Conservation (phyloP, 2,113 vertebrate species). For the Chloebia gouldiae region DNA sequence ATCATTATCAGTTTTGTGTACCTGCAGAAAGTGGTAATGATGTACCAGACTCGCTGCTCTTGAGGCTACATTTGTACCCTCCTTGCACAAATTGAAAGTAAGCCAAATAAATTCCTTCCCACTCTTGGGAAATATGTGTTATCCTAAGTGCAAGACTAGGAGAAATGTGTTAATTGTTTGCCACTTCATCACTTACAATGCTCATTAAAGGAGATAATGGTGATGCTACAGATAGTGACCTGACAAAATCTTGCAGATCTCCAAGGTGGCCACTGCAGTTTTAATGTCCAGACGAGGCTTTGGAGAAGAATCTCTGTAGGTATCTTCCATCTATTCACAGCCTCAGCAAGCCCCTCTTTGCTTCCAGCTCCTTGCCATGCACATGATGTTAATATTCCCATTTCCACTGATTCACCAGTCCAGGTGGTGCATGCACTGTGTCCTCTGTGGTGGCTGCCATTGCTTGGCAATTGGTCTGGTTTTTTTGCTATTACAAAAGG, state of each 20-base stretch:
- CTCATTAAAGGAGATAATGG: constrained; percentile 54
- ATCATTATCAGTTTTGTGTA: neutral
- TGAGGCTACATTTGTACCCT: neutral
- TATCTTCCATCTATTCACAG: neutral
- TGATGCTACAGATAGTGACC: neutral
- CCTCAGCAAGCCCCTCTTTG: neutral
- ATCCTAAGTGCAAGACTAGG: constrained; percentile 20
- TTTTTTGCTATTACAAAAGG: neutral
- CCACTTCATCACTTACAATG: constrained; percentile 18
- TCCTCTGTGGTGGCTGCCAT: neutral
- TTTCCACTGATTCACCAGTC: neutral
- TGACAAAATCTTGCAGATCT: neutral
- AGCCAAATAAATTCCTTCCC: constrained; percentile 36
- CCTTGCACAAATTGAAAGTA: neutral
- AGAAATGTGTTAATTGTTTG: constrained; percentile 65
- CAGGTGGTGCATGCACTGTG: neutral
- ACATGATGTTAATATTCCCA: neutral
- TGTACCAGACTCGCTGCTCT: neutral
- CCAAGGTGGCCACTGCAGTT: neutral
- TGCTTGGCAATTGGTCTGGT: neutral
- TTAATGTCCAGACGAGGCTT: neutral
- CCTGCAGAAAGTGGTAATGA: constrained; percentile 14
- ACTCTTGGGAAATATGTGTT: constrained; percentile 42
- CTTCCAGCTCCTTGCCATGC: neutral
- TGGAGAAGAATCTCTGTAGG: neutral